Base-by-base conservation (phyloP, 2,888 invertebrate genomes). In the Drosophila mercatorum region DNA sequence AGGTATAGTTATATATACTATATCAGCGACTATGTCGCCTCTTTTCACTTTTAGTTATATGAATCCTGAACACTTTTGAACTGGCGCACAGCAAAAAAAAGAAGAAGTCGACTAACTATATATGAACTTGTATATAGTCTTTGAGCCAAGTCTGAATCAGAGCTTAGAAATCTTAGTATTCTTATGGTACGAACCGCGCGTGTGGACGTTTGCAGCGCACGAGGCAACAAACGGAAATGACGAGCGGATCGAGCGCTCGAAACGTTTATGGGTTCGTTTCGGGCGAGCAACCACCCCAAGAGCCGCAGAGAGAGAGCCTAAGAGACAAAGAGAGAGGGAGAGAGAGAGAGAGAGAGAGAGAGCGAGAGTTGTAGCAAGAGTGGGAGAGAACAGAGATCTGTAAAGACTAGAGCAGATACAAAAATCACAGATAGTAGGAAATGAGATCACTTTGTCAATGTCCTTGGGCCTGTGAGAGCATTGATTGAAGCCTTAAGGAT, bases 171-270 rank as follows among this genome's bases (percentile, higher is more conserved):
- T 22, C 34, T 22, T 12, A 34, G 26, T 10, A 12, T 17, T 34
- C 22, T 4, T n/a, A 14, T 5, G 34, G 17, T 17, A 10, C 53
- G 17, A 26, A 22, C 22, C 49, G 59, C 68, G 70, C 68, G 67
- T 63, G 12, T 63, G 12, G 41, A 78, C 77, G 88, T 81, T 74
- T 58, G 81, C 75, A 71, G 72, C 73, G 73, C 75, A 79, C 89
- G 89, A 90, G 78, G 60, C 69, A 71, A 73, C 68, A 80, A 90
- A 88, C 83, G 75, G 75, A 88, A 89, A 90, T 90, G 80, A 88
- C 62, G 74, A 73, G 73, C 58, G 47, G 52, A 43, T 62, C 67
- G 59, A 38, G 71, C 67, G 78, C 47, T 31, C 43, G 40, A 44
- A 28, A 64, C 75, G 71, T 60, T 69, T 52, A 80, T 68, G 85